phyloP scores from a whole-genome alignment of 2,888 invertebrate genomes.

The Taphrorychus bicolor region DNA sequence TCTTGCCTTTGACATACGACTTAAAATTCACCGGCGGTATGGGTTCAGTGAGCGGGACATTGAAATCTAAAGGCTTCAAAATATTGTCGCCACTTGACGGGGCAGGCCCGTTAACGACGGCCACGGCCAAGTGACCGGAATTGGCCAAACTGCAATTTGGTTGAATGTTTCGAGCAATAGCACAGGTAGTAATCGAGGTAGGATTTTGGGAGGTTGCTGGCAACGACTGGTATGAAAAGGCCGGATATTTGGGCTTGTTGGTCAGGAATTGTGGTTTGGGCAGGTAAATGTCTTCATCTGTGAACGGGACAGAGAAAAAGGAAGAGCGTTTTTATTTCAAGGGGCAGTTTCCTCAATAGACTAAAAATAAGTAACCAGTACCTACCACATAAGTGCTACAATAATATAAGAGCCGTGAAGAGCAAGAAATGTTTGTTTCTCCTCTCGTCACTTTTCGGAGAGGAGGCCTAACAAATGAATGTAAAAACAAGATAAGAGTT shows the following conservation, averaged over 20 bases:
- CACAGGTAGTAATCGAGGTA: neutral
- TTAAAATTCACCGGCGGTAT: conserved; percentile 15
- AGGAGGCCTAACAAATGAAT: too few species aligned
- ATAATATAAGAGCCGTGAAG: too few species aligned
- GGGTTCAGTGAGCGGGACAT: conserved; percentile 37
- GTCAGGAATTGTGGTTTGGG: conserved; percentile 57
- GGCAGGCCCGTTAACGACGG: neutral
- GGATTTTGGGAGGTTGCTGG: neutral
- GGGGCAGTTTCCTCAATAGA: too few species aligned
- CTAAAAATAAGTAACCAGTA: too few species aligned
- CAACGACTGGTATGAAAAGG: conserved; percentile 43
- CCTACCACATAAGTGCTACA: too few species aligned
- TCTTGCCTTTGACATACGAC: conserved; percentile 20
- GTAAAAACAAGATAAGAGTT: too few species aligned
- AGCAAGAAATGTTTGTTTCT: too few species aligned
- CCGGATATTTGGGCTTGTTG: conserved; percentile 58
- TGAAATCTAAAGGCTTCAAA: conserved; percentile 46
- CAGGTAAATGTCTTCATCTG: conserved; percentile 51
- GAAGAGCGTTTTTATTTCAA: neutral
- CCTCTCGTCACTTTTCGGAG: too few species aligned
- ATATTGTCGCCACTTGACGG: conserved; percentile 24
- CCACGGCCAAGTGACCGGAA: neutral
- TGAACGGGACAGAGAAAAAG: conserved; percentile 10
- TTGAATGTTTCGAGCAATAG: neutral
- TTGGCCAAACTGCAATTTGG: neutral